Percentiles rank a stretch among this genome's conserved stretches.
Conservation (phyloP, 2,888 invertebrate genomes). For the Paralinhomoeus sp. region DNA sequence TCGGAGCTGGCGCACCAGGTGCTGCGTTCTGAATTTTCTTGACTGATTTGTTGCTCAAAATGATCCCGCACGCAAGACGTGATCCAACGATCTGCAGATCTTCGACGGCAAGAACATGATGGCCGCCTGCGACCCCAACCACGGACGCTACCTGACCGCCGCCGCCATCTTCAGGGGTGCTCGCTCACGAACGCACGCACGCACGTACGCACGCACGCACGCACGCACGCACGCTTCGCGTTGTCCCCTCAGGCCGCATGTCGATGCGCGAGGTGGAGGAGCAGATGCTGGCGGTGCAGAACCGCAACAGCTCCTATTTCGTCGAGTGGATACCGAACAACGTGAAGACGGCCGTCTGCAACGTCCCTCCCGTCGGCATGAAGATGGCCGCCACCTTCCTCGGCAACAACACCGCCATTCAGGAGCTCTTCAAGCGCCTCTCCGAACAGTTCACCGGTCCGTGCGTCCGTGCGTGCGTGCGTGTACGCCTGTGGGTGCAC, state of each 20-base stretch:
- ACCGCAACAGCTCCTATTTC: conserved; percentile 66
- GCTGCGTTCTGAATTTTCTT: background rate
- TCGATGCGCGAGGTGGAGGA: conserved; percentile 42
- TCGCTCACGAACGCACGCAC: no score
- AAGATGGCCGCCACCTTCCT: conserved; percentile 74
- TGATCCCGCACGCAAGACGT: no score
- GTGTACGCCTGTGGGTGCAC: no score
- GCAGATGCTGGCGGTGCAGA: conserved; percentile 80
- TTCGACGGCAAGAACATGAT: conserved; percentile 36
- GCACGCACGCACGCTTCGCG: no score
- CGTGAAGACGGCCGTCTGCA: conserved; percentile 71
- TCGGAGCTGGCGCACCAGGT: conserved; percentile 45
- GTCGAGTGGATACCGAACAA: conserved; percentile 76
- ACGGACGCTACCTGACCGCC: conserved; percentile 35
- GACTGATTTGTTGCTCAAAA: no score
- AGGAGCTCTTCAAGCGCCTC: conserved; percentile 60
- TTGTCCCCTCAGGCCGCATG: background rate
- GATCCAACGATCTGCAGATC: no score
- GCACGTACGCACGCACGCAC: no score
- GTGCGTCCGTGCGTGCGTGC: no score
- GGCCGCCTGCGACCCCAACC: conserved; percentile 31
- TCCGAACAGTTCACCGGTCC: conserved; percentile 50
- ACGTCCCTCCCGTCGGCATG: conserved; percentile 61
- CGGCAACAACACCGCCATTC: conserved; percentile 63
- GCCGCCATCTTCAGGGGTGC: conserved; percentile 33